Conservation (phyloP, 2,113 vertebrate species). For the Microcebus ravelobensis region DNA sequence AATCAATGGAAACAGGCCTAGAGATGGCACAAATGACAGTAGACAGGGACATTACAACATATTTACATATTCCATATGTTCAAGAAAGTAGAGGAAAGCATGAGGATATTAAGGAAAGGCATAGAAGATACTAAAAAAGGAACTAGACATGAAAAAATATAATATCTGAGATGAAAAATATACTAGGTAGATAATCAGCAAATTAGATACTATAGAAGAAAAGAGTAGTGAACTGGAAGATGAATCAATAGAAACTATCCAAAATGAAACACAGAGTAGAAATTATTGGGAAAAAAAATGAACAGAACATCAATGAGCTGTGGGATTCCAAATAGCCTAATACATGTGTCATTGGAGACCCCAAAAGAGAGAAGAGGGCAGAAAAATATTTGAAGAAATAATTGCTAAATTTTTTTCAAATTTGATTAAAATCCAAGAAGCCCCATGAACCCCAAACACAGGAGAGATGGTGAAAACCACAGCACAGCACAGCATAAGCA, state of each 20-base stretch:
- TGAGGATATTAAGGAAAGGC: neutral
- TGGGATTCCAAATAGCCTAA: neutral
- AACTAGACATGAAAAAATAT: neutral
- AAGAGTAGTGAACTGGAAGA: neutral
- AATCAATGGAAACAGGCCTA: neutral
- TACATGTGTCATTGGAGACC: neutral
- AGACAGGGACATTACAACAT: neutral
- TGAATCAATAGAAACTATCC: neutral
- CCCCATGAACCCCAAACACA: neutral
- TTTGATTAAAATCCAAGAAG: slow-evolving; percentile 1
- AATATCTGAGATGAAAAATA: neutral
- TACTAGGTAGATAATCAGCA: neutral
- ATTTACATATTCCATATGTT: neutral
- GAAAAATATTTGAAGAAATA: slow-evolving; percentile 11
- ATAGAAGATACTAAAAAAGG: neutral
- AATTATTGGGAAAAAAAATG: neutral
- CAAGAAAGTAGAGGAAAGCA: neutral
- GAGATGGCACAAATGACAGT: neutral
- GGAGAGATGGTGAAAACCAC: neutral
- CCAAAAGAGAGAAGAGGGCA: neutral
- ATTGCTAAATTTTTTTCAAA: neutral
- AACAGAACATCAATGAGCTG: neutral
- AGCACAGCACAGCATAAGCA: neutral
- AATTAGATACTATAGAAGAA: neutral
- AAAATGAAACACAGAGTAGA: neutral